phyloP scores from a whole-genome alignment of 2,113 vertebrate genomes.

The Pterophyllum scalare region DNA sequence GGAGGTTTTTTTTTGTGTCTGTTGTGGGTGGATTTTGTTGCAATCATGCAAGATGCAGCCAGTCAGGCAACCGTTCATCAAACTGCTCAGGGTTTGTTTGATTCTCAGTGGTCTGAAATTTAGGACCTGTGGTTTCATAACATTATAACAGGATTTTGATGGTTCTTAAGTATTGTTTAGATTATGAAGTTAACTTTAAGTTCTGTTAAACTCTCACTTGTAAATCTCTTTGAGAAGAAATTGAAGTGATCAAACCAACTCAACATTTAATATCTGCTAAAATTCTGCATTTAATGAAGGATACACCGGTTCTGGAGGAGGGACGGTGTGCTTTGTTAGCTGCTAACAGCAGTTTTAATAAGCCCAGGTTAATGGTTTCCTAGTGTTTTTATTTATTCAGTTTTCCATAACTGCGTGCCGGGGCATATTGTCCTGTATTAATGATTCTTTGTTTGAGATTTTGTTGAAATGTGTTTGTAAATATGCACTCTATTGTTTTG shows the following conservation, averaged over 20 bases:
- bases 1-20: too few relatives aligned
- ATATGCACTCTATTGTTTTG: not conserved
- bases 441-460: not conserved
- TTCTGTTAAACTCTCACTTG: fast-evolving
- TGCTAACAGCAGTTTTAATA: not conserved
- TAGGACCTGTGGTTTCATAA: not conserved
- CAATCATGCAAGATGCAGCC: not conserved
- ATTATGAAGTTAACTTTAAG: not conserved
- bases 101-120: not conserved
- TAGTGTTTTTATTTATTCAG: too few relatives aligned
- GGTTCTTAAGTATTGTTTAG: not conserved
- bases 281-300: not conserved
- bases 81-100: not conserved
- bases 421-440: too few relatives aligned
- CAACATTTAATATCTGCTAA: not conserved
- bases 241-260: not conserved
- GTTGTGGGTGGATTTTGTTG: too few relatives aligned
- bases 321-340: not conserved
- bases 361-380: too few relatives aligned
- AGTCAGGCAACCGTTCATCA: not conserved
- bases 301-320: too few relatives aligned
- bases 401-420: too few relatives aligned
- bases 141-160: too few relatives aligned
- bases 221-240: not conserved
- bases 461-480: not conserved